Percentiles rank a stretch among this genome's conserved stretches.
Conservation (phyloP, 2,888 invertebrate genomes). For the Epinotia ramella region DNA sequence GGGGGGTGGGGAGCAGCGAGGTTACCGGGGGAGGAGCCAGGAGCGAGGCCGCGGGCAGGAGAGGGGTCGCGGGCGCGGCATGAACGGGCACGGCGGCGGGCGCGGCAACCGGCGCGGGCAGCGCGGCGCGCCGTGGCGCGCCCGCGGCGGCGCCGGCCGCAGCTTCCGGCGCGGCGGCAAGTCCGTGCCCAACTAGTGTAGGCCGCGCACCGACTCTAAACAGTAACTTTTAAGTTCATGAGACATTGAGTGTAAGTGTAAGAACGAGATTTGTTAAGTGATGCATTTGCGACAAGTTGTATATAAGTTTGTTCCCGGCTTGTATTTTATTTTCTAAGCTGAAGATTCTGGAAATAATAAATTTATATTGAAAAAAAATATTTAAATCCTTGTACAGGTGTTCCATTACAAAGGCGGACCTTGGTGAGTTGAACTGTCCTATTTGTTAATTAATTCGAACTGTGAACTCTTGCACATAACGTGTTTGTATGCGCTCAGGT, state of each 20-base stretch:
- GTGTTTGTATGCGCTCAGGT: conserved; percentile 68
- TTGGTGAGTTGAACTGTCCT: conserved; percentile 76
- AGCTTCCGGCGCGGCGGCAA: conserved; percentile 77
- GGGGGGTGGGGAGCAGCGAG: conserved; percentile 66
- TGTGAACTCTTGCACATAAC: conserved; percentile 54
- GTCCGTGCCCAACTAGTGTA: conserved; percentile 68
- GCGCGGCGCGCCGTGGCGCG: conserved; percentile 68
- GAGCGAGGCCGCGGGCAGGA: conserved; percentile 59
- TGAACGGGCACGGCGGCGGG: conserved; percentile 69
- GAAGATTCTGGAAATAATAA: conserved; percentile 69
- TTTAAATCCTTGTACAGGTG: conserved; percentile 64
- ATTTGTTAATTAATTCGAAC: conserved; percentile 57
- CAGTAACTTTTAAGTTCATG: conserved; percentile 60
- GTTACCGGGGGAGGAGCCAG: conserved; percentile 59
- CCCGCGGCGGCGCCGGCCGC: conserved; percentile 68
- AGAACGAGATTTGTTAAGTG: conserved; percentile 65
- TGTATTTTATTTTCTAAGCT: conserved; percentile 75
- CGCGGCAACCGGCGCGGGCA: conserved; percentile 68
- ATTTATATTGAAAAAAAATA: conserved; percentile 67
- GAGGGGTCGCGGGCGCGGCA: conserved; percentile 67
- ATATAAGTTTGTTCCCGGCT: conserved; percentile 79
- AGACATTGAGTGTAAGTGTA: conserved; percentile 69
- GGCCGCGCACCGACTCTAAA: conserved; percentile 60
- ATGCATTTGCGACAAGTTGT: conserved; percentile 74
- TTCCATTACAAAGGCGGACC: conserved; percentile 50